Evolutionary conservation across 2,797 vertebrate genomes (phyloP).

Genomic region (Gymnothorax reevesii): DNA sequence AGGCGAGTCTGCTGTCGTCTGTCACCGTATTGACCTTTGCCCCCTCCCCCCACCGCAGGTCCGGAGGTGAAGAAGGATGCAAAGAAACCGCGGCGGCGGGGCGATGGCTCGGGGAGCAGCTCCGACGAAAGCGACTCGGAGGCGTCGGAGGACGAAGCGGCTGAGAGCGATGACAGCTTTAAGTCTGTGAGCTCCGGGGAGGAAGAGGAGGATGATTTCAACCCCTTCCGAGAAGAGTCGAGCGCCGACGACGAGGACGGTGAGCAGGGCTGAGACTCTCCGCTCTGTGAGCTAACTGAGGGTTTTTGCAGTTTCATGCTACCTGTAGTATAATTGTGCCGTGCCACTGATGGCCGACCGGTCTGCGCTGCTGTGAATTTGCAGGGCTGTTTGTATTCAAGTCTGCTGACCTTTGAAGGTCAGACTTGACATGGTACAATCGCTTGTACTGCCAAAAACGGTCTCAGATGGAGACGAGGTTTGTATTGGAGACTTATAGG

Average conservation of each 20-base stretch:
- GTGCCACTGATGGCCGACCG: too few relatives aligned
- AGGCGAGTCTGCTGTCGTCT: not conserved
- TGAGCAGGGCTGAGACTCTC: constrained; percentile 59
- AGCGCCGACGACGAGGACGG: constrained; percentile 92
- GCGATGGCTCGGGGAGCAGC: constrained; percentile 89
- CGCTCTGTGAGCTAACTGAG: not conserved
- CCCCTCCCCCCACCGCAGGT: constrained; percentile 61
- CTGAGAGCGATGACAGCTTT: constrained; percentile 84
- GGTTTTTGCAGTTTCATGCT: not conserved
- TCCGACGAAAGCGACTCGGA: constrained; percentile 85
- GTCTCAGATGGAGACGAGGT: too few relatives aligned
- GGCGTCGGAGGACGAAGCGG: constrained; percentile 74
- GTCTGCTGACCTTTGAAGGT: too few relatives aligned
- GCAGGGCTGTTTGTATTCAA: too few relatives aligned
- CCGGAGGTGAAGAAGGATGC: constrained; percentile 81
- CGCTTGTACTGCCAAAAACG: too few relatives aligned
- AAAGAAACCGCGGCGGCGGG: constrained; percentile 85
- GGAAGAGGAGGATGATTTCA: constrained; percentile 86
- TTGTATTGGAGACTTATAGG: too few relatives aligned
- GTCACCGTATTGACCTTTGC: not conserved
- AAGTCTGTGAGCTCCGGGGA: constrained; percentile 88
- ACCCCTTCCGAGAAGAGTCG: constrained; percentile 95
- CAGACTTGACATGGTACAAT: too few relatives aligned
- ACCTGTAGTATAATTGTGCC: too few relatives aligned
- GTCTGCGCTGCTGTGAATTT: too few relatives aligned